Conservation (phyloP, 2,888 invertebrate species). For the Germaria angustata region DNA sequence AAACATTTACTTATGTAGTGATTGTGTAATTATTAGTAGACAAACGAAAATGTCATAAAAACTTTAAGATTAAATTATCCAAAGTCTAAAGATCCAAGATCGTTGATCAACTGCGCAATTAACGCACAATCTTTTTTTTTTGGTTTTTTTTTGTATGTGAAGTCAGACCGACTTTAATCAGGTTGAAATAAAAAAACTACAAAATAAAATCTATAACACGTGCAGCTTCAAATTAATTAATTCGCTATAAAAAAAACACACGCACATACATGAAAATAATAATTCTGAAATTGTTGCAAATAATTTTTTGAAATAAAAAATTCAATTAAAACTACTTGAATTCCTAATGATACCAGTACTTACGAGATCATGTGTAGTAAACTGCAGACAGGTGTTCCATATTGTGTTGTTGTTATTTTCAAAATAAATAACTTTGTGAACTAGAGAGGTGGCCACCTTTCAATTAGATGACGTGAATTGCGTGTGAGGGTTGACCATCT, state of each 20-base stretch:
- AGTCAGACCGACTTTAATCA: conserved; percentile 21
- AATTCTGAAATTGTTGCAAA: not conserved
- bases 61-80: not conserved
- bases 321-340: conserved; percentile 10
- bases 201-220: conserved; percentile 48
- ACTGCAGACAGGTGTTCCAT: conserved; percentile 40
- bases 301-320: not conserved
- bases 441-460: not conserved
- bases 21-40: conserved; percentile 29
- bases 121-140: conserved; percentile 44
- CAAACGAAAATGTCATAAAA: conserved; percentile 11
- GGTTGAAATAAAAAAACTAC: not conserved
- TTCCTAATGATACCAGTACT: not conserved
- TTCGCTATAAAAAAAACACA: conserved; percentile 6
- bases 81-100: conserved; percentile 40
- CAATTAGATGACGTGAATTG: not conserved
- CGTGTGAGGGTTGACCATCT: too few relatives aligned
- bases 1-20: conserved; percentile 35
- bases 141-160: conserved; percentile 8
- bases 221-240: conserved; percentile 18
- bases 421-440: not conserved
- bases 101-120: conserved; percentile 53
- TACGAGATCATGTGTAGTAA: not conserved
- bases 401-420: not conserved
- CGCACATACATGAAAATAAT: not conserved